Conservation (phyloP, 1,140 invertebrate genomes). For the Drosophila tristis region DNA sequence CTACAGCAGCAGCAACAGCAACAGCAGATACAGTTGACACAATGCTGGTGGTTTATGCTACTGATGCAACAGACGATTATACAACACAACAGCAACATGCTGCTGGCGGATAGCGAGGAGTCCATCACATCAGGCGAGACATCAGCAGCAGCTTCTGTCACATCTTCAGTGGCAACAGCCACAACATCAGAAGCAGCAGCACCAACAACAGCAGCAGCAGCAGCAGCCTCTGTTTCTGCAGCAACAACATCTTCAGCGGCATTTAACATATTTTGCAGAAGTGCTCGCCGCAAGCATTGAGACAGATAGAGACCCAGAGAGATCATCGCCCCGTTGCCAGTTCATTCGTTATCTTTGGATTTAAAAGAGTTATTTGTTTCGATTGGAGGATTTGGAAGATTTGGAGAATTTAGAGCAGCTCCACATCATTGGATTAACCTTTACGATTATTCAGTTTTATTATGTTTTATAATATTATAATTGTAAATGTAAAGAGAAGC, state of each 20-base stretch:
- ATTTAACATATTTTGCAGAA: conserved; percentile 19
- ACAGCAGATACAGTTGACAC: conserved; percentile 63
- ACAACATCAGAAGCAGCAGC: conserved; percentile 17
- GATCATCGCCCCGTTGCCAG: conserved; percentile 7
- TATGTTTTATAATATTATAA: conserved; percentile 32
- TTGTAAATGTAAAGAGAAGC: conserved; percentile 56
- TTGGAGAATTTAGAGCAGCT: conserved; percentile 9
- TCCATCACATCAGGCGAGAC: conserved; percentile 12
- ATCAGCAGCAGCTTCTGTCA: conserved; percentile 16
- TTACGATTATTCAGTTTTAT: conserved; percentile 50
- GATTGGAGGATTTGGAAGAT: conserved; percentile 8
- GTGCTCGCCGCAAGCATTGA: conserved; percentile 51
- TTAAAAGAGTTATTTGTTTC: conserved; percentile 18
- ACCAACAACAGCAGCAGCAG: conserved; percentile 13
- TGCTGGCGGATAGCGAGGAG: conserved; percentile 28
- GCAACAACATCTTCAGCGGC: conserved; percentile 9
- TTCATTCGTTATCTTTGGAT: conserved; percentile 24
- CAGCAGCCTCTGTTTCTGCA: not conserved
- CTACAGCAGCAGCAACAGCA: conserved; percentile 30
- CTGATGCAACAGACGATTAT: conserved; percentile 80
- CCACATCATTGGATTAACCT: conserved; percentile 22
- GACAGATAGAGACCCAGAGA: not conserved
- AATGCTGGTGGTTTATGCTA: conserved; percentile 81
- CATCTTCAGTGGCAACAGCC: conserved; percentile 11
- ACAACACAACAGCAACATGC: conserved; percentile 53